Base-by-base conservation (phyloP, 2,797 vertebrate species). In the Coregonus sp. region DNA sequence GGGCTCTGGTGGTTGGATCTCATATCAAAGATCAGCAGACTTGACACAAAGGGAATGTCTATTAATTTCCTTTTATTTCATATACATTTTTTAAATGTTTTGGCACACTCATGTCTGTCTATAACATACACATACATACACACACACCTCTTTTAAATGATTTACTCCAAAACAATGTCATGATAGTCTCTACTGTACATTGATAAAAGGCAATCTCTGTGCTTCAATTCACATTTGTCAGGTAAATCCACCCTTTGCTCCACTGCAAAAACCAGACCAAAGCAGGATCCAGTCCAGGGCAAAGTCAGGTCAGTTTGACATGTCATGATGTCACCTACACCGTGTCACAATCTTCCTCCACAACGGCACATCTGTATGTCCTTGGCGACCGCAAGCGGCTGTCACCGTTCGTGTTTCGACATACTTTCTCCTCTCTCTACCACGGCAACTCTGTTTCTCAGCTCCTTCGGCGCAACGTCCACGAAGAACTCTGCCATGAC, bases 401-500 rank as follows among this genome's bases (percentile, higher is more conserved):
- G 87, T 98, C 96, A 99, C 85, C 97, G 96, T 88, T 98, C 97
- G 0, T 97, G 96, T 89, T 97, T 98, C 4, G 91, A 68, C 70
- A 93, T 87, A 70, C 89, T 82, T 76, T 98, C 95, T 0, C 84
- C 93, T 66, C 92, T 89, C 86, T 98, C 96, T 78, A 96, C 87
- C 51, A 93, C 88, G 0, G 90, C 89, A 82, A 96, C 91, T 0
- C 95, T 90, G 0, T 87, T 94, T 65, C 95, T 92, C 0, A 92
- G 81, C 56, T 97, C 96, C 87, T 96, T 97, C 71, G 88, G 91
- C 85, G 77, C 85, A 74, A 91, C 91, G 80, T 97, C 95, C 0
- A 82, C 71, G 71, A 95, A 97, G 72, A 99, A 94, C 75, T 99
- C 98, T 0, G 95, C 97, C 0, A 98, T 89, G 74, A 98, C 92